Base-by-base conservation (phyloP, 2,113 vertebrate genomes). In the Lanius ludovicianus region DNA sequence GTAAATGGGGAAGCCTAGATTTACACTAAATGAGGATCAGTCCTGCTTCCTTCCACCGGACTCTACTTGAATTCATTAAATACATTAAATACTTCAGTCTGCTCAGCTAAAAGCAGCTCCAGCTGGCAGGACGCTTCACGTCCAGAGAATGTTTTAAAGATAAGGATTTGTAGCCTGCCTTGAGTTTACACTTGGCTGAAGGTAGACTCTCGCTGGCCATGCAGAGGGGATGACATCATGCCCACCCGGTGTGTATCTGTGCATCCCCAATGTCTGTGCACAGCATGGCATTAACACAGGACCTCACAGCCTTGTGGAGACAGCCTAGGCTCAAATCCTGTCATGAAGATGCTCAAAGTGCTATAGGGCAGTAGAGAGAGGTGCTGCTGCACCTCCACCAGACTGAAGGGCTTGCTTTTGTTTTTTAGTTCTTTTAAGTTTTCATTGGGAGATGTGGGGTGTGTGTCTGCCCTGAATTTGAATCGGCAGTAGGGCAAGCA, bases 31-130 rank as follows among this genome's bases (percentile, higher is more conserved):
- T 89, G 65, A 91, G 57, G 83, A 93, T 92, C 73, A 71, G 57
- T 70, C 64, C 92, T 60, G 55, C 86, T 89, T 93, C 84, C 76
- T 93, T 92, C 56, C 65, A 97, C 60, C 47, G 92, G 44, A 44
- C 65, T 96, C 79, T 53, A 95, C 95, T 94, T 89, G 86, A 93
- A 93, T 95, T 90, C 53, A 87, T 96, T 96, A 95, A 94, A 93
- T 69, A 94, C 88, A 95, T 37, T 37, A 37, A 37, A 53, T 65
- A 90, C 90, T 93, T 92, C 92, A 94, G 95, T 79, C 76, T 93
- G 88, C 80, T 95, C 86, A 93, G 83, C 75, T 93, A 87, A 92
- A 94, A 90, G 89, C 63, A 79, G 83, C 93, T 96, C 92, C 86
- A 94, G 96, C 95, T 96, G 93, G 92, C 88, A 89, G 80, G 83